A percentile compares a stretch with the other conserved stretches of the same genome.
These are phyloP conservation scores for Stenolophus ochropezus DNA, from an alignment of 2,888 invertebrate genomes.

Conservation along the genomic window DNA sequence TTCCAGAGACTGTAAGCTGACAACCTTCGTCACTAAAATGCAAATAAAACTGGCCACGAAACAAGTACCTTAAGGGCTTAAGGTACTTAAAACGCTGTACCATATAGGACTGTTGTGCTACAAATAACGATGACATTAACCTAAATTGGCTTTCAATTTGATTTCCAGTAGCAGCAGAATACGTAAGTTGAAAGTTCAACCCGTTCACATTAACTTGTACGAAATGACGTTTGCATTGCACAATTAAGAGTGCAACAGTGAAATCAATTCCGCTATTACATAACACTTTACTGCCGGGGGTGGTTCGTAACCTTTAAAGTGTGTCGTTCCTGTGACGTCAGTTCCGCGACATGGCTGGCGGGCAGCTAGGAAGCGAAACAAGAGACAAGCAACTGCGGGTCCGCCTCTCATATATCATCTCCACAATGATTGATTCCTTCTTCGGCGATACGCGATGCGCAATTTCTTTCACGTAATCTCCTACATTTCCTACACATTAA, in stretches of 20 bases:
- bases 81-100: too few species aligned
- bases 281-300: not conserved
- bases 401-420: conserved; percentile 25
- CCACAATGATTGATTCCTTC: conserved; percentile 24
- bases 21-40: too few species aligned
- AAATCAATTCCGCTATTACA: not conserved
- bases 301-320: not conserved
- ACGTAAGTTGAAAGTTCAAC: too few species aligned
- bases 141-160: too few species aligned
- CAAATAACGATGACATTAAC: too few species aligned
- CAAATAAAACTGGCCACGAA: too few species aligned
- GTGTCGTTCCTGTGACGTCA: not conserved
- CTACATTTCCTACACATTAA: conserved; percentile 17
- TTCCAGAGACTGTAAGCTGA: too few species aligned
- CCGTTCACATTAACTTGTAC: not conserved
- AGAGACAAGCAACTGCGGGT: not conserved
- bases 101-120: too few species aligned
- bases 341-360: not conserved
- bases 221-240: not conserved
- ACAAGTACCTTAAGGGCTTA: too few species aligned
- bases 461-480: conserved; percentile 29
- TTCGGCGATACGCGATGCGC: conserved; percentile 14
- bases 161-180: too few species aligned
- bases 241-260: not conserved
- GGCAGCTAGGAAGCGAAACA: conserved; percentile 1